phyloP scores from a whole-genome alignment of 2,113 vertebrate species.

The Colinus virginianus region DNA sequence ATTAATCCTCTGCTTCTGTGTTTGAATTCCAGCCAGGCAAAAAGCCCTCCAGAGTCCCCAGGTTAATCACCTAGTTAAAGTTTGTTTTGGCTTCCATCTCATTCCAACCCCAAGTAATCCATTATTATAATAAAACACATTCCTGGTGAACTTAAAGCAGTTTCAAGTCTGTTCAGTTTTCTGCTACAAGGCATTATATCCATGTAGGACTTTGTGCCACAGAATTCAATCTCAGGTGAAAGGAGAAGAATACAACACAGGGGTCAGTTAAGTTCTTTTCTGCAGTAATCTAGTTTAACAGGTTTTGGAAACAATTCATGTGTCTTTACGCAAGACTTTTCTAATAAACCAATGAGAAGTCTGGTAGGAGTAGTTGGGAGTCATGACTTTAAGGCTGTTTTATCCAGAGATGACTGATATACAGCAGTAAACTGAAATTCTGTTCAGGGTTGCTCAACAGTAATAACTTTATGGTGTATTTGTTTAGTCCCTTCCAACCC shows the following conservation, averaged over 20 bases:
- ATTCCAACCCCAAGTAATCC: conserved; percentile 50
- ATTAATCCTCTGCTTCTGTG: conserved; percentile 56
- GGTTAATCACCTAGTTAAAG: conserved; percentile 66
- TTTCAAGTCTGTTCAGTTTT: conserved; percentile 44
- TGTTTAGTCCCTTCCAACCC: not conserved
- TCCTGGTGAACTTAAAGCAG: conserved; percentile 41
- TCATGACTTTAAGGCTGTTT: not conserved
- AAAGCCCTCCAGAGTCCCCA: conserved; percentile 38
- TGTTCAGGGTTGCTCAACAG: conserved; percentile 2
- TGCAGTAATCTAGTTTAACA: not conserved
- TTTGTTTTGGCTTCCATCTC: conserved; percentile 59
- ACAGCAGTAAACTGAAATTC: not conserved
- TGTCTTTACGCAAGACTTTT: not conserved
- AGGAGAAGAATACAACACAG: not conserved
- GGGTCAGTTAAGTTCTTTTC: not conserved
- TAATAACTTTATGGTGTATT: conserved; percentile 26
- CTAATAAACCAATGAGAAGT: not conserved
- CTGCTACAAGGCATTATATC: not conserved
- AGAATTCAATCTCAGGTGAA: not conserved
- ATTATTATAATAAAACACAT: conserved; percentile 38
- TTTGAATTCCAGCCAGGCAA: conserved; percentile 43
- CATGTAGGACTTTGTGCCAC: not conserved
- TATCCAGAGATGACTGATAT: not conserved
- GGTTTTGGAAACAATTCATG: not conserved
- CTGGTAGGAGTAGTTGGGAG: not conserved